These are phyloP conservation scores for Quadriops clusia DNA, from an alignment of 2,888 invertebrate genomes.

Conservation along the genomic window DNA sequence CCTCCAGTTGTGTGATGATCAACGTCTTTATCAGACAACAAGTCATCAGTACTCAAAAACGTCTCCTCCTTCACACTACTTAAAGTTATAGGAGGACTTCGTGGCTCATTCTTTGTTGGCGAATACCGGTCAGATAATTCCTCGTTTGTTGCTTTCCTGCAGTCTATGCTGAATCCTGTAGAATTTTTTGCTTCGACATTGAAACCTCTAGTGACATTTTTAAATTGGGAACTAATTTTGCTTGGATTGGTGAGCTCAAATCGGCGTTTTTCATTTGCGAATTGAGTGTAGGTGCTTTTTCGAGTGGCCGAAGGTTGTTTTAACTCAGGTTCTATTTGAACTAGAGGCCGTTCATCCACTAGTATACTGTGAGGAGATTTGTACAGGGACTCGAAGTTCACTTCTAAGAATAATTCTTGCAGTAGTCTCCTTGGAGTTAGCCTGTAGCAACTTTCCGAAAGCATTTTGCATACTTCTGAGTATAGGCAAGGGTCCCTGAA, in stretches of 20 bases:
- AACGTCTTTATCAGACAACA: conserved; percentile 17
- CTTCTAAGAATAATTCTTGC: conserved; percentile 86
- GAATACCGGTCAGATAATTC: conserved; percentile 15
- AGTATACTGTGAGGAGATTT: conserved; percentile 42
- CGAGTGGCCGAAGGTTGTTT: conserved; percentile 1
- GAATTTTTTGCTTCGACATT: conserved; percentile 9
- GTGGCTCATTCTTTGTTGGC: conserved; percentile 18
- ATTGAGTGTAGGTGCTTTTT: too few relatives aligned
- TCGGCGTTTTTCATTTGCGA: conserved; percentile 12
- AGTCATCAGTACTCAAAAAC: conserved; percentile 36
- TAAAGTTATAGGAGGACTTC: conserved; percentile 29
- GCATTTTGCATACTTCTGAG: conserved; percentile 75
- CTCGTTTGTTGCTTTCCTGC: conserved; percentile 12
- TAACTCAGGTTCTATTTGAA: background rate
- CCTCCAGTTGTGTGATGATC: conserved; percentile 5
- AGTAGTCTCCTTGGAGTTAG: conserved; percentile 75
- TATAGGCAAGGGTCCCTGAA: conserved; percentile 85
- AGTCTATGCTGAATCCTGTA: too few relatives aligned
- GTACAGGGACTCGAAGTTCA: conserved; percentile 55
- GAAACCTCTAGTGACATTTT: conserved; percentile 18
- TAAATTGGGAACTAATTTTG: too few relatives aligned
- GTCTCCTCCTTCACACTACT: conserved; percentile 37
- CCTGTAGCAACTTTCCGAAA: conserved; percentile 71
- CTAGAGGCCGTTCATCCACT: conserved; percentile 10
- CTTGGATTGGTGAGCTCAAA: too few relatives aligned